Percentiles rank a stretch among this genome's conserved stretches.
phyloP scores from a whole-genome alignment of 2,888 invertebrate genomes.

The Cantharis rustica region DNA sequence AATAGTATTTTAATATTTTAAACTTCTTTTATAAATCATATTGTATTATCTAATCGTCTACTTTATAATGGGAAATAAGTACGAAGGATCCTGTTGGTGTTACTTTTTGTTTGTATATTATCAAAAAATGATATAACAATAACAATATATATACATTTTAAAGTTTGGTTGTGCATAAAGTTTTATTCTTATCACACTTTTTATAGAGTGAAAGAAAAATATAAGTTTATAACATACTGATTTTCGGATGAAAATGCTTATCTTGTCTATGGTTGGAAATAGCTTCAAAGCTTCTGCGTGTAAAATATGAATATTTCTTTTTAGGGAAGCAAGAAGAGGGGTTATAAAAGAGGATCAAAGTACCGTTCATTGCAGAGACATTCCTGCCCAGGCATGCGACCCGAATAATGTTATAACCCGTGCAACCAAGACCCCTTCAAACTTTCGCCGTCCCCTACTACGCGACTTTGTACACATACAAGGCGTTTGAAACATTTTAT shows the following conservation, averaged over 20 bases:
- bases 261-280: conserved; percentile 17
- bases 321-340: conserved; percentile 25
- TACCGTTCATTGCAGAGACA: conserved; percentile 30
- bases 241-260: conserved; percentile 25
- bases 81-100: background rate
- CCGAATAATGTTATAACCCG: conserved; percentile 32
- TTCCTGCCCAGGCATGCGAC: conserved; percentile 31
- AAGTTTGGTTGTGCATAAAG: conserved; percentile 16
- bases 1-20: background rate
- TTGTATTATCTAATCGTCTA: background rate
- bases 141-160: background rate
- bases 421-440: conserved; percentile 23
- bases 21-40: background rate
- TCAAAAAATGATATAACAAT: conserved; percentile 9
- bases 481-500: conserved; percentile 1
- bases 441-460: conserved; percentile 25
- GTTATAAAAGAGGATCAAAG: conserved; percentile 31
- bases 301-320: conserved; percentile 34
- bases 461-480: conserved; percentile 13
- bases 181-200: conserved; percentile 21
- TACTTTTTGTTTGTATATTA: background rate
- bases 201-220: conserved; percentile 15
- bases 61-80: background rate
- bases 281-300: conserved; percentile 27
- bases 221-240: conserved; percentile 22